These are phyloP conservation scores for Papilio aristodemus DNA, from an alignment of 1,140 invertebrate genomes.

Conservation along the genomic window DNA sequence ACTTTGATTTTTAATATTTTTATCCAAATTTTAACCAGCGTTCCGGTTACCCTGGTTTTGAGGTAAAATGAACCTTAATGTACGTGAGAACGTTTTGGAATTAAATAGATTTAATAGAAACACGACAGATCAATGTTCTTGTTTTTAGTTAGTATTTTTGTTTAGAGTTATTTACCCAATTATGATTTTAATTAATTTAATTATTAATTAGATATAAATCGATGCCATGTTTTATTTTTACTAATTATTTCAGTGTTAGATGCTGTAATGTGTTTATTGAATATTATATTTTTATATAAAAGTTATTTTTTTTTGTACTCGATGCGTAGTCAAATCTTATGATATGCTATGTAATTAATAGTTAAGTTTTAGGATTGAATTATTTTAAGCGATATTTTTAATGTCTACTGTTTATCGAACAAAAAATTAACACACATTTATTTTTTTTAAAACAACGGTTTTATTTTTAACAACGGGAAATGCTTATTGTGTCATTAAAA, in stretches of 20 bases:
- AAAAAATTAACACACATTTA: constrained; percentile 66
- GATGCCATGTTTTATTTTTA: constrained; percentile 73
- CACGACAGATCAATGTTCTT: constrained; percentile 52
- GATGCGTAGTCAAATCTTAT: constrained; percentile 58
- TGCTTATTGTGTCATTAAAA: constrained; percentile 79
- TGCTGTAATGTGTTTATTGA: constrained; percentile 69
- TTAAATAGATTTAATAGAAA: constrained; percentile 37
- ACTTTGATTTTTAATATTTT: too few relatives aligned
- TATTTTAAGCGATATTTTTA: constrained; percentile 67
- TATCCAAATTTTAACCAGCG: too few relatives aligned
- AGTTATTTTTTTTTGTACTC: constrained; percentile 73
- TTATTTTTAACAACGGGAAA: constrained; percentile 77
- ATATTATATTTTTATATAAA: constrained; percentile 76
- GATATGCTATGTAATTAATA: constrained; percentile 66
- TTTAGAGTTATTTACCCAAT: constrained; percentile 62
- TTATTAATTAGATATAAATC: constrained; percentile 59
- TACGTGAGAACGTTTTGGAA: constrained; percentile 43
- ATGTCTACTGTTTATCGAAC: constrained; percentile 63
- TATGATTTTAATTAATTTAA: constrained; percentile 56
- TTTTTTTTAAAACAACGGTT: constrained; percentile 54
- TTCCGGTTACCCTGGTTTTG: constrained; percentile 32
- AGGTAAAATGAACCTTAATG: constrained; percentile 46
- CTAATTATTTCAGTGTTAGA: constrained; percentile 63
- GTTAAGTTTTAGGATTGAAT: constrained; percentile 72
- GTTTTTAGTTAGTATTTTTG: constrained; percentile 55